Evolutionary conservation across 2,888 invertebrate species (phyloP), one percentile per base, ranked within the genome.

Genomic region (Cynaeus angustus): DNA sequence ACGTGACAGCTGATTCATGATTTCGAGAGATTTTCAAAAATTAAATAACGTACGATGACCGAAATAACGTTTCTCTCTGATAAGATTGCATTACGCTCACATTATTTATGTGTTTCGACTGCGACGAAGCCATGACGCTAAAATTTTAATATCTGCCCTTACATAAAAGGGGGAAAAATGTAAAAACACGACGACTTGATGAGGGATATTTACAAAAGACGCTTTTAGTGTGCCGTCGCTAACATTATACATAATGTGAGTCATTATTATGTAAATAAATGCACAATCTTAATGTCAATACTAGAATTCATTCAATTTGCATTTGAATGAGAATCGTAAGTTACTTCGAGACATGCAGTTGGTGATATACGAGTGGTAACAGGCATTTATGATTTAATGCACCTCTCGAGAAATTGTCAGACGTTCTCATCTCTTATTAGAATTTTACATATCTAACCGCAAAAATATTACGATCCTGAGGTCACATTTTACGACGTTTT

Each of bases 261-360:
- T 72, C 71, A 75, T 78, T 80, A 79, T 75, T 80, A 80, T 80
- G 80, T 76, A 79, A 80, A 80, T 81, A 80, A 78, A 80, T 79
- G 80, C 79, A 79, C 76, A 79, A 80, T 81, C 79, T 79, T 80
- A 80, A 82, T 80, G 80, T 80, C 81, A 81, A 80, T 81, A 78
- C 79, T 77, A 79, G 73, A 78, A 79, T 79, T 78, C 76, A 73
- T 74, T 72, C 70, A 76, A 81, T 82, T 81, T 81, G 77, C 80
- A 82, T 82, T 74, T 78, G 79, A 81, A 81, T 79, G 77, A 74
- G 76, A 66, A 67, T 72, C 74, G 71, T 77, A 79, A 77, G 75
- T 75, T 75, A 75, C 70, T 75, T 73, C 69, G 58, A 62, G 64
- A 14, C 52, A 62, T 45, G 50, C 53, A 61, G 33, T 10, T n/a